These are phyloP conservation scores for Eristalis intricaria DNA, from an alignment of 2,888 invertebrate species.

Conservation along the genomic window DNA sequence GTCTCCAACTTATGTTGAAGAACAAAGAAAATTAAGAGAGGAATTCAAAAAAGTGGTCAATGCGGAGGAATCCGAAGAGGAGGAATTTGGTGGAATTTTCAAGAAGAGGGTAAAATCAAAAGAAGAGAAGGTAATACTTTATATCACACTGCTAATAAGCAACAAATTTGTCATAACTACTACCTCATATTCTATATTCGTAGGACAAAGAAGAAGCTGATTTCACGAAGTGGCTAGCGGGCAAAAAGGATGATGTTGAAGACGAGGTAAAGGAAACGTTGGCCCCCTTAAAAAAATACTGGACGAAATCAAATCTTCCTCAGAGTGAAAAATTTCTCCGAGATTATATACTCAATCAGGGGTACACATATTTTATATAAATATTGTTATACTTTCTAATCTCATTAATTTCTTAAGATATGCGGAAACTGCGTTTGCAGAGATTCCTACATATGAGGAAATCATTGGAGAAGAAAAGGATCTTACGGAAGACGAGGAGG, in stretches of 20 bases:
- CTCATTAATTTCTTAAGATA: slow-evolving; percentile 78
- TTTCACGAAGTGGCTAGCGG: slow-evolving; percentile 91
- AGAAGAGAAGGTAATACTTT: slow-evolving; percentile 80
- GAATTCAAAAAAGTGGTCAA: slow-evolving; percentile 84
- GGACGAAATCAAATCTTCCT: slow-evolving; percentile 91
- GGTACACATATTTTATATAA: slow-evolving; percentile 79
- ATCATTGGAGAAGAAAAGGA: slow-evolving; percentile 84
- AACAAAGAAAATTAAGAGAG: slow-evolving; percentile 86
- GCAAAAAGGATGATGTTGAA: slow-evolving; percentile 85
- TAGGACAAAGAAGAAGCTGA: slow-evolving; percentile 83
- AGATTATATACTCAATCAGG: slow-evolving; percentile 95
- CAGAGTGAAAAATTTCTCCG: slow-evolving; percentile 93
- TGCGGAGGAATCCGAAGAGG: slow-evolving; percentile 81
- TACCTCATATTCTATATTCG: background rate
- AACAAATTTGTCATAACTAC: background rate
- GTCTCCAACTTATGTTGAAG: slow-evolving; percentile 85
- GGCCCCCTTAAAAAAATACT: slow-evolving; percentile 90
- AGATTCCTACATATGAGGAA: slow-evolving; percentile 86
- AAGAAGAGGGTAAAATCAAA: slow-evolving; percentile 83
- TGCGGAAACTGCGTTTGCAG: slow-evolving; percentile 82
- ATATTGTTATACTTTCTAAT: background rate
- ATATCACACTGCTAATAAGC: too few species aligned
- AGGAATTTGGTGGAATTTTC: slow-evolving; percentile 83
- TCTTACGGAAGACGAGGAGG: slow-evolving; percentile 90
- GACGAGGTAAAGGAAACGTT: slow-evolving; percentile 85